phyloP scores from a whole-genome alignment of 2,797 vertebrate genomes.

The Syncerus caffer region DNA sequence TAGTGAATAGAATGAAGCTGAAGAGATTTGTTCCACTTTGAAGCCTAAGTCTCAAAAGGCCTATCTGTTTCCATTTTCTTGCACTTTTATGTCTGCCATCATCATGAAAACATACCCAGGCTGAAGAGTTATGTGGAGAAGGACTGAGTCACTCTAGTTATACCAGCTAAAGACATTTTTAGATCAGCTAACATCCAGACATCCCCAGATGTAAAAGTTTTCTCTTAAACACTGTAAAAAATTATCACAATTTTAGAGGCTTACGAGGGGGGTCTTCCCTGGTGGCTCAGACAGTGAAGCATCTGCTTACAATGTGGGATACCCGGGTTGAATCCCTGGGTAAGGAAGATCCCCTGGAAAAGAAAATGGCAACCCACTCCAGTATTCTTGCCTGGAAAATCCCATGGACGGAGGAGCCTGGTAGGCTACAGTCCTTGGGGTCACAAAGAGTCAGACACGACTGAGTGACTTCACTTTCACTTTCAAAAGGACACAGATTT shows the following conservation, averaged over 20 bases:
- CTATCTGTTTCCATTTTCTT: neutral
- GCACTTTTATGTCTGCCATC: neutral
- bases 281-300: neutral
- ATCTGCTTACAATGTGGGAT: neutral
- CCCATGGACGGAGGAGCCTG: neutral
- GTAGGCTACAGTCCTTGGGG: neutral
- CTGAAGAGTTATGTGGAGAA: neutral
- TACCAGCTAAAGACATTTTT: neutral
- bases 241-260: neutral
- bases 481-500: neutral
- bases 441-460: rapidly evolving
- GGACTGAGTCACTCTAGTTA: neutral
- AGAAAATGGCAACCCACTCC: neutral
- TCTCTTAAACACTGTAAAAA: neutral
- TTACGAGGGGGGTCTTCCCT: neutral
- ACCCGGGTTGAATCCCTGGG: neutral
- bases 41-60: neutral
- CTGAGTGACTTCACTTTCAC: neutral
- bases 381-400: neutral
- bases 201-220: neutral
- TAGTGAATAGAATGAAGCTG: neutral
- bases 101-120: neutral
- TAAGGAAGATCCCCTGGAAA: neutral
- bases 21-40: neutral
- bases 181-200: neutral